Base-by-base conservation (phyloP, 2,888 invertebrate genomes). In the Gari tellinella region DNA sequence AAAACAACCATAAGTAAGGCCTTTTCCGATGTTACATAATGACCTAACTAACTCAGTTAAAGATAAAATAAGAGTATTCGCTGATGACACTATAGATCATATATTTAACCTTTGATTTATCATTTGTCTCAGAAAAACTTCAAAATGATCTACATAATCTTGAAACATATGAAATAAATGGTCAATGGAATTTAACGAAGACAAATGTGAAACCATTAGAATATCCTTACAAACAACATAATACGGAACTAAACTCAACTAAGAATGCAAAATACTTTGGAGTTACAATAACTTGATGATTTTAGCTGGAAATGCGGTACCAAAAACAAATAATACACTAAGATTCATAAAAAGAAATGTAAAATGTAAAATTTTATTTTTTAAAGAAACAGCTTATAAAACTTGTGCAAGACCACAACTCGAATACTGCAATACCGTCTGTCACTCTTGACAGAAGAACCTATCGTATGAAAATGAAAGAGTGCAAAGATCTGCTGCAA, bases 371-470 rank as follows among this genome's bases (percentile, higher is more conserved):
- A 63, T 45, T 46, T 55, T 17, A 41, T 10, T 41, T 5, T 17
- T 53, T 23, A 63, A 53, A 46, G 63, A 63, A 26, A 46, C 53
- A n/a, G 57, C 65, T 15, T 65, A 57, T 25, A 65, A 48, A 38
- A 57, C 65, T 4, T 49, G 49, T 25, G 65, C 57, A 15, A 37
- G 49, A 21, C 65, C 65, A 25, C 38, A 38, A 38, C 61, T 41
- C 40, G 10, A 31, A 31, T 58, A 58, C 31, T 45, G 46, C 31
- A 17, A 12, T 17, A 23, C 48, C 25, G n/a, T 64, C 19, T 64
- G 64, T 55, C 31, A 55, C 21, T 57, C 57, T 4, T 57, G 49
- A 40, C 57, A 51, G 43, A 55, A 64, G 38, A n/a, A 37, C 21
- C 40, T 41, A 14, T 5, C n/a, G 12, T n/a, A 56, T 37, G 26